Evolutionary conservation across 2,113 vertebrate genomes (phyloP).

Genomic region (Nematolebias whitei): DNA sequence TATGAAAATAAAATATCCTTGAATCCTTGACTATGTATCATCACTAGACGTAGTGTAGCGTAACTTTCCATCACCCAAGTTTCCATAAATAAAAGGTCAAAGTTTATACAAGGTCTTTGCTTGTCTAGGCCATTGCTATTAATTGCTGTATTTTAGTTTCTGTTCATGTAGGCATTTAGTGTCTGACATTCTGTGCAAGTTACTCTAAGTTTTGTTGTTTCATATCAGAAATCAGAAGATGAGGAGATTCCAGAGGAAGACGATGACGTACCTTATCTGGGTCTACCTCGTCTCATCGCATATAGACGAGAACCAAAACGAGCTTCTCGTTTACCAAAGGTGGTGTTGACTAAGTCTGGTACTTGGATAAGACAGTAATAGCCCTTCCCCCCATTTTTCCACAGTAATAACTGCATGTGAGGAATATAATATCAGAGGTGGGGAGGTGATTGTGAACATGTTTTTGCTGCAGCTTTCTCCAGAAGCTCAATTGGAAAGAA

Average conservation of each 20-base stretch:
- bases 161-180: background rate
- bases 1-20: too few species aligned
- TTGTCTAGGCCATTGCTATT: too few species aligned
- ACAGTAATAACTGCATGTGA: conserved; percentile 52
- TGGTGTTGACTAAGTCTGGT: conserved; percentile 18
- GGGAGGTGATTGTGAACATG: conserved; percentile 52
- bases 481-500: conserved; percentile 49
- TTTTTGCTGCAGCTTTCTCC: conserved; percentile 39
- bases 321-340: conserved; percentile 31
- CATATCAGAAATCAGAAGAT: conserved; percentile 15
- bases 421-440: conserved; percentile 58
- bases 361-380: conserved; percentile 54
- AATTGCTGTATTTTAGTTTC: too few species aligned
- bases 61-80: too few species aligned
- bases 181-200: background rate
- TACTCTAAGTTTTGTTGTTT: background rate
- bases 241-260: background rate
- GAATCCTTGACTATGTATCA: too few species aligned
- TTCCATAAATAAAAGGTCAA: too few species aligned
- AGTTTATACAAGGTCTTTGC: too few species aligned
- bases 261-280: background rate
- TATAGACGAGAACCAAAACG: conserved; percentile 51
- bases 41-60: too few species aligned
- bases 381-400: conserved; percentile 54
- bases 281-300: conserved; percentile 27